Evolutionary conservation across 2,888 invertebrate genomes (phyloP).

Genomic region (Drosophila kokeensis): DNA sequence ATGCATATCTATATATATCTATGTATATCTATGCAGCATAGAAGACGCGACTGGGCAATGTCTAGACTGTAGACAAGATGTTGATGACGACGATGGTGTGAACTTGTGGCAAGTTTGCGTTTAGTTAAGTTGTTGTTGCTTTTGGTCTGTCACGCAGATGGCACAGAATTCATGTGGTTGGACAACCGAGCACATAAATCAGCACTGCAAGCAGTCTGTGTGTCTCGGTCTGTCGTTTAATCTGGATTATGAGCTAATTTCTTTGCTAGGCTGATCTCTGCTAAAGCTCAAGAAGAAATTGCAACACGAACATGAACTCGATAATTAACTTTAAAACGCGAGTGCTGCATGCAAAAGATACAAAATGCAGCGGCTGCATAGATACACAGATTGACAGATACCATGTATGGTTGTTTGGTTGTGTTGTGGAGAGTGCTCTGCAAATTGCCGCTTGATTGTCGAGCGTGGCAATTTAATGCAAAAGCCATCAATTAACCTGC

Average conservation of each 20-base stretch:
- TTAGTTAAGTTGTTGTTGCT: conserved; percentile 9
- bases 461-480: conserved; percentile 79
- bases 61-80: conserved; percentile 38
- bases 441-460: conserved; percentile 62
- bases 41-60: conserved; percentile 32
- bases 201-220: conserved; percentile 2
- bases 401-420: conserved; percentile 18
- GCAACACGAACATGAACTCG: conserved; percentile 77
- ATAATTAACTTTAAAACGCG: conserved; percentile 74
- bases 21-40: not conserved
- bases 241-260: conserved; percentile 55
- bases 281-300: conserved; percentile 71
- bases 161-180: conserved; percentile 50
- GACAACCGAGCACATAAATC: conserved; percentile 44
- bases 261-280: conserved; percentile 6
- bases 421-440: conserved; percentile 9
- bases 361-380: conserved; percentile 38
- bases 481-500: conserved; percentile 80
- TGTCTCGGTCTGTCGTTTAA: conserved; percentile 4
- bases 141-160: conserved; percentile 58
- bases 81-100: conserved; percentile 18
- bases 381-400: conserved; percentile 52
- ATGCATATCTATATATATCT: not conserved
- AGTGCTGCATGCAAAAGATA: conserved; percentile 64
- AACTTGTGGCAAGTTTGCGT: conserved; percentile 29